Percentiles rank a stretch among this genome's conserved stretches.
Evolutionary conservation across 2,888 invertebrate genomes (phyloP).

Genomic region (Morpho helenor): DNA sequence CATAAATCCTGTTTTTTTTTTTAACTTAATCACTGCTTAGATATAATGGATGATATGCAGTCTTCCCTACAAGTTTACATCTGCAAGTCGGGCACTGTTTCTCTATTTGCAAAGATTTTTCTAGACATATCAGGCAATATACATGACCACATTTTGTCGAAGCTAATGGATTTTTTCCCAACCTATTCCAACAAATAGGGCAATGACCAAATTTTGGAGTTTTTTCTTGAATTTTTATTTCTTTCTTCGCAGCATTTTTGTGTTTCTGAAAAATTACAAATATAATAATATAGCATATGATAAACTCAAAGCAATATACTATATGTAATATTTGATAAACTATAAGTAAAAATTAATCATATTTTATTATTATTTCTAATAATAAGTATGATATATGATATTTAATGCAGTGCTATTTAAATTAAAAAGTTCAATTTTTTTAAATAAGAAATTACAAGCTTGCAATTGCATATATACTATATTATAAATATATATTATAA

Average conservation of each 20-base stretch:
- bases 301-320: too few relatives aligned
- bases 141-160: slow-evolving; percentile 65
- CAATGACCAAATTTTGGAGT: slow-evolving; percentile 40
- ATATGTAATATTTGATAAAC: too few relatives aligned
- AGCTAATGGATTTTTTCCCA: slow-evolving; percentile 48
- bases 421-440: too few relatives aligned
- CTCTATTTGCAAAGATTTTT: slow-evolving; percentile 35
- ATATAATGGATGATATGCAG: slow-evolving; percentile 45
- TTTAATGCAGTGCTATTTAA: too few relatives aligned
- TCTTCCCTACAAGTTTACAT: slow-evolving; percentile 36
- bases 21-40: slow-evolving; percentile 9
- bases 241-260: not conserved
- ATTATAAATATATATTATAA: too few relatives aligned
- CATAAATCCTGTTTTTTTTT: too few relatives aligned
- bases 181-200: slow-evolving; percentile 53
- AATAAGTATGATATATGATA: too few relatives aligned
- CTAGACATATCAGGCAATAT: slow-evolving; percentile 47
- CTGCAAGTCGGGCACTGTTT: slow-evolving; percentile 56
- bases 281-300: too few relatives aligned
- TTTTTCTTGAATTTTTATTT: slow-evolving; percentile 3
- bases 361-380: too few relatives aligned
- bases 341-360: too few relatives aligned
- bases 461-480: too few relatives aligned
- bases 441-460: too few relatives aligned
- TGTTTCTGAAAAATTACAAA: not conserved